A percentile compares a stretch with the other conserved stretches of the same genome.
Evolutionary conservation across 2,797 vertebrate species (phyloP).

Genomic region (Chaenodraco wilsoni): DNA sequence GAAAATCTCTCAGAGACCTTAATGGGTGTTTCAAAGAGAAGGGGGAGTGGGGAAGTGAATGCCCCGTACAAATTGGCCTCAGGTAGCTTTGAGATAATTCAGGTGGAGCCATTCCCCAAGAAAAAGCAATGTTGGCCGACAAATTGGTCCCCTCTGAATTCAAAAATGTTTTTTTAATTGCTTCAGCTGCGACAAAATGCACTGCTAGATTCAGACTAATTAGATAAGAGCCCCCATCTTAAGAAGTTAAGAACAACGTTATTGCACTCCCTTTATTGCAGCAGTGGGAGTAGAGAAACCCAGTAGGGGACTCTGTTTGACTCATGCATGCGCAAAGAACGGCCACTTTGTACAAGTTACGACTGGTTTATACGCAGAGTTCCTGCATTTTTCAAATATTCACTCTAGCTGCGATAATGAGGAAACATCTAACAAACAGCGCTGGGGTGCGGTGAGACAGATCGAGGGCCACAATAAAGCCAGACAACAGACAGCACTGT

Average conservation of each 20-base stretch:
- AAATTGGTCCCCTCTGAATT: slow-evolving; percentile 16
- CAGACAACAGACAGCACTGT: slow-evolving; percentile 46
- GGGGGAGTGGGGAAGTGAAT: slow-evolving; percentile 33
- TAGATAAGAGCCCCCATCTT: slow-evolving; percentile 46
- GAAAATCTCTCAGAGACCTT: slow-evolving; percentile 40
- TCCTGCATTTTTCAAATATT: slow-evolving; percentile 64
- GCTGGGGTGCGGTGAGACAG: slow-evolving; percentile 35
- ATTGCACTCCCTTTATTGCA: slow-evolving; percentile 46
- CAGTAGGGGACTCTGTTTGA: slow-evolving; percentile 37
- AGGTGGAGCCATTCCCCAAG: slow-evolving; percentile 37
- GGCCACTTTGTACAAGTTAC: slow-evolving; percentile 52
- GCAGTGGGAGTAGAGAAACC: slow-evolving; percentile 47
- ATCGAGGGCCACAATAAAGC: slow-evolving; percentile 39
- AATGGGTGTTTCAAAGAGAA: slow-evolving; percentile 49
- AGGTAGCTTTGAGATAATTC: slow-evolving; percentile 61
- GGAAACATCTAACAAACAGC: slow-evolving; percentile 26
- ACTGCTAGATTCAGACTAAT: slow-evolving; percentile 42
- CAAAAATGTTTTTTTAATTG: slow-evolving; percentile 20
- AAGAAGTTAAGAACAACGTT: slow-evolving; percentile 35
- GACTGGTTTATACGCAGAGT: slow-evolving; percentile 47
- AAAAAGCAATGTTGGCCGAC: slow-evolving; percentile 23
- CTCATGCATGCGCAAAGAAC: slow-evolving; percentile 35
- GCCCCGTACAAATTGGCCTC: slow-evolving; percentile 66
- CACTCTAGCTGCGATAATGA: slow-evolving; percentile 17
- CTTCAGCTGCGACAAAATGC: slow-evolving; percentile 23